Evolutionary conservation across 2,797 vertebrate species (phyloP), one percentile per base, ranked within the genome.

Genomic region (Microctenopoma lineatum): DNA sequence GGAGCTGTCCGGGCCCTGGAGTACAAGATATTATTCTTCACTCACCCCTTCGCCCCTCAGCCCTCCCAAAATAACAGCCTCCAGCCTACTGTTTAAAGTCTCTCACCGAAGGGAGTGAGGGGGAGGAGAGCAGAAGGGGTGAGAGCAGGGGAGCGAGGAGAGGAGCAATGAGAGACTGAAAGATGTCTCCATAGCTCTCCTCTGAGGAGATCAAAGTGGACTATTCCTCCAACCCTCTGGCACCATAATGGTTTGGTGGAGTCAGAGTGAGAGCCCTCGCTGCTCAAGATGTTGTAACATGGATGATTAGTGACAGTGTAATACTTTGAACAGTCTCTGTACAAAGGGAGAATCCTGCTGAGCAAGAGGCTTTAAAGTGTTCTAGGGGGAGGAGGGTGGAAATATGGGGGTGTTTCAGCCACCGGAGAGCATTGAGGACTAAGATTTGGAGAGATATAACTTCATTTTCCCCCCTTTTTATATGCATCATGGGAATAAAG

Each of bases 1-100:
- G 90, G 91, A 92, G 90, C 85, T 61, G 85, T 90, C 90, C 88
- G 71, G 82, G 82, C 90, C 92, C 92, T 87, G 86, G 85, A 92
- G 90, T 90, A 88, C 87, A 92, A 93, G 89, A 88, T 90, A 94
- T 94, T 94, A 94, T 94, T 95, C 93, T 92, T 93, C 87, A 11
- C 86, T 89, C 84, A 39, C 79, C 87, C 84, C 87, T 61, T 78
- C 72, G 54, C 68, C 79, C 84, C 81, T 81, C 71, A 66, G 77
- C 85, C 84, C 83, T 93, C 92, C 75, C 87, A 86, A 90, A 92
- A 93, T 91, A 93, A 93, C 94, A 92, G 93, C 89, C 89, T 86
- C 86, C 87, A 90, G 91, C 82, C 85, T 93, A 92, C 87, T 92
- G 92, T 93, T 94, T 90, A 92, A 92, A 94, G 83, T 91, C 90